Percentiles rank a stretch among this genome's conserved stretches.
Evolutionary conservation across 2,113 vertebrate genomes (phyloP).

Genomic region (Pachycephala philippinensis): DNA sequence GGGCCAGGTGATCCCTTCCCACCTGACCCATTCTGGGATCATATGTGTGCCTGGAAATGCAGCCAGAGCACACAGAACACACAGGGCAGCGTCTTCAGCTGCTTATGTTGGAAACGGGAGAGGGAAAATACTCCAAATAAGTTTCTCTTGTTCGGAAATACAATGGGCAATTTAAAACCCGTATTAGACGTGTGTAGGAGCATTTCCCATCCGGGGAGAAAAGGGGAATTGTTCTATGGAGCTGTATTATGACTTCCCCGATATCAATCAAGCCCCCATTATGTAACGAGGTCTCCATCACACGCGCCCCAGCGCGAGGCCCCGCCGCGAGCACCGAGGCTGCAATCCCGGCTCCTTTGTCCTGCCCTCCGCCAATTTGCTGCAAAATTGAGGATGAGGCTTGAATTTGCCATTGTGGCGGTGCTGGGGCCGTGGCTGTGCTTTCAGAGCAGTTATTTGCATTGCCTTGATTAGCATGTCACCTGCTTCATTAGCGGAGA

Average conservation of each 20-base stretch:
- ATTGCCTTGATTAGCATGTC: slow-evolving; percentile 42
- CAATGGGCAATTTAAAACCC: slow-evolving; percentile 53
- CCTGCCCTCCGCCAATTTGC: slow-evolving; percentile 30
- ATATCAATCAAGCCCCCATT: slow-evolving; percentile 58
- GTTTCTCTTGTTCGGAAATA: slow-evolving; percentile 55
- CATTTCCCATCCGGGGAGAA: slow-evolving; percentile 32
- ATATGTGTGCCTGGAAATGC: rapidly evolving
- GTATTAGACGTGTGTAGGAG: slow-evolving; percentile 35
- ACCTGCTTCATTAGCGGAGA: slow-evolving; percentile 37
- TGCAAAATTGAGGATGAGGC: neutral
- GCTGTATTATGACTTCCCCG: slow-evolving; percentile 16
- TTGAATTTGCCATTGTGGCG: neutral
- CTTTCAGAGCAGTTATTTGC: slow-evolving; percentile 21
- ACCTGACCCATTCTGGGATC: neutral
- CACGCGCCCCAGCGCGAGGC: neutral
- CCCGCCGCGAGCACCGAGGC: neutral
- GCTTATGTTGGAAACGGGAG: neutral
- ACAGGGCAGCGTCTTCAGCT: neutral
- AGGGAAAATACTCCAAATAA: slow-evolving; percentile 32
- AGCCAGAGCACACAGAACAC: neutral
- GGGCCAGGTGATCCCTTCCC: neutral
- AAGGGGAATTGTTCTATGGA: neutral
- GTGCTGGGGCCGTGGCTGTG: neutral
- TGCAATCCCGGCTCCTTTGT: slow-evolving; percentile 49
- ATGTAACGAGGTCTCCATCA: slow-evolving; percentile 1